Percentiles rank a stretch among this genome's conserved stretches.
phyloP scores from a whole-genome alignment of 2,888 invertebrate species.

The Lamellibrachia columna region DNA sequence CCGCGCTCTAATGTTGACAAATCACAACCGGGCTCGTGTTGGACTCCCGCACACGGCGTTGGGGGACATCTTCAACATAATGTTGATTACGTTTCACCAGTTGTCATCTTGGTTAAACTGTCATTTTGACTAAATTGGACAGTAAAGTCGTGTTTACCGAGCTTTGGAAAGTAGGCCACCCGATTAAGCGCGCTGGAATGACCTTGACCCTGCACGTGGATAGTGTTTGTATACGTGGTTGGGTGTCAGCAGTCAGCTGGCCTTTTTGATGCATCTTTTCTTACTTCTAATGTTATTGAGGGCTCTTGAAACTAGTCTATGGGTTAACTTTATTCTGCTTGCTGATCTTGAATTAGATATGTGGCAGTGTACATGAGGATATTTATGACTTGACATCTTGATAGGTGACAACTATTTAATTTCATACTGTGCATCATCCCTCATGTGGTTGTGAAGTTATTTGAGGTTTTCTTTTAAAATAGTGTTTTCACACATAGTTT shows the following conservation, averaged over 20 bases:
- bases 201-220: background rate
- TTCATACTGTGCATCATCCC: no score
- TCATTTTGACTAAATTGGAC: background rate
- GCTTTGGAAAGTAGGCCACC: background rate
- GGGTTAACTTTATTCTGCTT: no score
- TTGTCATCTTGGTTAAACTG: background rate
- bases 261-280: background rate
- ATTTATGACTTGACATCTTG: no score
- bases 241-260: background rate
- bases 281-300: background rate
- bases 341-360: no score
- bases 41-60: background rate
- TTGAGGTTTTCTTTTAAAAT: no score
- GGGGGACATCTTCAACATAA: background rate
- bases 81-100: background rate
- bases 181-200: background rate
- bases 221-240: conserved; percentile 16
- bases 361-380: no score
- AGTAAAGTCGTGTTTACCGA: conserved; percentile 16
- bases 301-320: no score
- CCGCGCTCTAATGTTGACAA: background rate
- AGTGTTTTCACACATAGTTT: no score
- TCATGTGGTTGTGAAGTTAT: no score
- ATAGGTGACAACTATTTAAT: no score
- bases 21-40: conserved; percentile 6